These are phyloP conservation scores for Excalfactoria chinensis DNA, from an alignment of 2,113 vertebrate species.

Conservation along the genomic window DNA sequence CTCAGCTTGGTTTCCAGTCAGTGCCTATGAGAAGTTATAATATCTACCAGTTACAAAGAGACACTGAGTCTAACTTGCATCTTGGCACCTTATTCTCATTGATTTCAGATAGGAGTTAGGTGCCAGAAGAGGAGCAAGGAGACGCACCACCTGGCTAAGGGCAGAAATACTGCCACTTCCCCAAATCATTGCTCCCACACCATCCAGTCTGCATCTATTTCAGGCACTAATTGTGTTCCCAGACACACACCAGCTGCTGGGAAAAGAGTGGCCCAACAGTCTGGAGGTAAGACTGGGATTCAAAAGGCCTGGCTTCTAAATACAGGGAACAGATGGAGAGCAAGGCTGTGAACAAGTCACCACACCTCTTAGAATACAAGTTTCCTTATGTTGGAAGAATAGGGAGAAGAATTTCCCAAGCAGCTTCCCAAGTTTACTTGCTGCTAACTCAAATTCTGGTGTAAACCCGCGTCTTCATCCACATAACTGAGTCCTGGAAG, in stretches of 20 bases:
- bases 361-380: background rate
- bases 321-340: accelerated
- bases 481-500: accelerated
- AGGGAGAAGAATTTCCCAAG: background rate
- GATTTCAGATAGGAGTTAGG: conserved; percentile 18
- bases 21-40: background rate
- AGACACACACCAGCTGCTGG: background rate
- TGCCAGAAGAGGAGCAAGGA: conserved; percentile 42
- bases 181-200: background rate
- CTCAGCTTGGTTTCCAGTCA: background rate
- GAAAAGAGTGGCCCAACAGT: background rate
- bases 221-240: background rate
- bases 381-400: background rate
- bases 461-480: background rate
- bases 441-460: background rate
- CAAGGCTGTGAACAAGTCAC: background rate
- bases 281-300: background rate
- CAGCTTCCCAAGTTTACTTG: background rate
- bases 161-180: background rate
- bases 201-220: background rate
- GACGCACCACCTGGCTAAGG: background rate
- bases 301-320: accelerated
- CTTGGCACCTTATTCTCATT: conserved; percentile 47
- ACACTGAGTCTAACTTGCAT: conserved; percentile 28
- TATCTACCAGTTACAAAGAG: conserved; percentile 10